Conservation (phyloP, 2,113 vertebrate species). For the Notechis scutatus region DNA sequence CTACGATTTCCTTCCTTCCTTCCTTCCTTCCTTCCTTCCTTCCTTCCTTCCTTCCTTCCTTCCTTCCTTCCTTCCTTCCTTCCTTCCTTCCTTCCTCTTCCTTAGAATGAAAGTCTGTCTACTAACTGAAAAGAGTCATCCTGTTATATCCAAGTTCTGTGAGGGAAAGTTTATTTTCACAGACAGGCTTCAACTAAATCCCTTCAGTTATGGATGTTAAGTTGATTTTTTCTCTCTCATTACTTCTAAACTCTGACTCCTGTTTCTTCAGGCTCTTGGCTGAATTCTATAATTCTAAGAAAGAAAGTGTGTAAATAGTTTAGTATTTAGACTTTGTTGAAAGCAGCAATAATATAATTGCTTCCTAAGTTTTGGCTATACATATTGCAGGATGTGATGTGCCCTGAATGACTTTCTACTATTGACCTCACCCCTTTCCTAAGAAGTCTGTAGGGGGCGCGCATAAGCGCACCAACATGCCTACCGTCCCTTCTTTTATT, state of each 20-base stretch:
- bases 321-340: neutral
- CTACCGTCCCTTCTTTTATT: too few species aligned
- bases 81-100: neutral
- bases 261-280: neutral
- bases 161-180: neutral
- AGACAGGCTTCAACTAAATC: neutral
- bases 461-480: too few species aligned
- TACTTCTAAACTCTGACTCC: neutral
- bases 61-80: too few species aligned
- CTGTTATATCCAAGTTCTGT: neutral
- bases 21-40: too few species aligned
- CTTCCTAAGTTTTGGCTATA: neutral
- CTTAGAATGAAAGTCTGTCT: neutral
- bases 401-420: neutral
- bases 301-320: neutral
- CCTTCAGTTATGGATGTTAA: neutral
- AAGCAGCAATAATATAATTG: neutral
- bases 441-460: too few species aligned
- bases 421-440: too few species aligned
- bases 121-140: neutral
- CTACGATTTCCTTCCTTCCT: neutral
- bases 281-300: neutral
- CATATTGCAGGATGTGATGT: neutral
- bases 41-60: too few species aligned
- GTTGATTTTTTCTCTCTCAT: neutral